phyloP scores from a whole-genome alignment of 2,113 vertebrate genomes.

The Casuarius casuarius region DNA sequence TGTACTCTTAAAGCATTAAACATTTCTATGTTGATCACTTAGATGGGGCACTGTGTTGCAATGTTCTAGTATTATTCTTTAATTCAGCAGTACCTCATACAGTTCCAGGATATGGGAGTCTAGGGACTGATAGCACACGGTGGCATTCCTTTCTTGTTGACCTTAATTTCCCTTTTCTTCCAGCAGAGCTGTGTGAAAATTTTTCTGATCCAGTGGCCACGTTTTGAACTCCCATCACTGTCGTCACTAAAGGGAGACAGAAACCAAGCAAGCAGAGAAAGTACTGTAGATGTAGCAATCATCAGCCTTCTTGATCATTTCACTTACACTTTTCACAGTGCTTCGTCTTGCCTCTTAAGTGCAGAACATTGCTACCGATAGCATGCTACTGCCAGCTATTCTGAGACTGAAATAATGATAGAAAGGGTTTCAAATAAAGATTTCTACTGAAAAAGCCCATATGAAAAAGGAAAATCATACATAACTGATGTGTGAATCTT shows the following conservation, averaged over 20 bases:
- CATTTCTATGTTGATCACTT: not conserved
- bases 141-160: not conserved
- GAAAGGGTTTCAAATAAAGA: not conserved
- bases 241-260: slow-evolving; percentile 11
- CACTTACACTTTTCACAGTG: not conserved
- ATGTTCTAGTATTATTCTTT: not conserved
- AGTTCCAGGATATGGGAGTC: not conserved
- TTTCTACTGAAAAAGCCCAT: not conserved
- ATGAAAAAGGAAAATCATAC: not conserved
- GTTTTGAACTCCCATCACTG: slow-evolving; percentile 40
- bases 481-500: not conserved
- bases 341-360: not conserved
- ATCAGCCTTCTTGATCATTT: not conserved
- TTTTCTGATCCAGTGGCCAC: not conserved
- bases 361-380: not conserved
- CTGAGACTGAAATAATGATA: not conserved
- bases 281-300: not conserved
- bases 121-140: not conserved
- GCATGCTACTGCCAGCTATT: not conserved
- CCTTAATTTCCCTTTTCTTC: slow-evolving; percentile 34
- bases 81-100: not conserved
- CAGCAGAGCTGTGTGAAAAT: not conserved
- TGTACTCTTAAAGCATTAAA: not conserved
- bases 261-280: slow-evolving; percentile 47
- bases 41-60: not conserved